Percentiles rank a stretch among this genome's conserved stretches.
phyloP scores from a whole-genome alignment of 2,797 vertebrate genomes.

The Antennarius maculatus region DNA sequence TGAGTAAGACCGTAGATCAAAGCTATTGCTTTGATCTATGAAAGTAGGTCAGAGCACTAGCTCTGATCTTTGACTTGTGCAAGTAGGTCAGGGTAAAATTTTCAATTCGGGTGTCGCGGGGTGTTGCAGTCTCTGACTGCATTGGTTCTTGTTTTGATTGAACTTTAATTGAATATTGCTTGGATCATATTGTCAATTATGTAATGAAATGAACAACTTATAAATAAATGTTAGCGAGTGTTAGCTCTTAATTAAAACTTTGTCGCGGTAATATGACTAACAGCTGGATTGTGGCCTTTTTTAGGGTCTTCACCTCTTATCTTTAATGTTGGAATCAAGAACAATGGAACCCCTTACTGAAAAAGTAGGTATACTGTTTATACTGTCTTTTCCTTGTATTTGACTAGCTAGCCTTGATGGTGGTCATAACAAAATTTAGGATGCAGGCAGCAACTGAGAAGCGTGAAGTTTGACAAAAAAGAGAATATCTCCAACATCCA shows the following conservation, averaged over 20 bases:
- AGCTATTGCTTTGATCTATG: too few species aligned
- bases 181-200: background rate
- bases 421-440: background rate
- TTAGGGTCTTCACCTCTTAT: constrained; percentile 45
- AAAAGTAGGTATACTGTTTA: constrained; percentile 59
- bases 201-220: background rate
- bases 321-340: constrained; percentile 57
- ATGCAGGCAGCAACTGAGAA: background rate
- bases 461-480: background rate
- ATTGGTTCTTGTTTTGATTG: too few species aligned
- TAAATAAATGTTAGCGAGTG: background rate
- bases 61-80: too few species aligned
- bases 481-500: background rate
- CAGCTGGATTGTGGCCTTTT: constrained; percentile 17
- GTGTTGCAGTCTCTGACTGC: too few species aligned
- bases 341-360: constrained; percentile 60
- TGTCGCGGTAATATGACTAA: too few species aligned
- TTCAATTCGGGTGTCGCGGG: too few species aligned
- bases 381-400: background rate
- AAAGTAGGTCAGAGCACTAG: too few species aligned
- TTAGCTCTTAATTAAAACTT: background rate
- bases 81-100: too few species aligned
- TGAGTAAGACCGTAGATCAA: too few species aligned
- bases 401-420: background rate
- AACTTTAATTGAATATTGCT: background rate